These are phyloP conservation scores for Xiphorhynchus elegans DNA, from an alignment of 2,113 vertebrate genomes.

Conservation along the genomic window DNA sequence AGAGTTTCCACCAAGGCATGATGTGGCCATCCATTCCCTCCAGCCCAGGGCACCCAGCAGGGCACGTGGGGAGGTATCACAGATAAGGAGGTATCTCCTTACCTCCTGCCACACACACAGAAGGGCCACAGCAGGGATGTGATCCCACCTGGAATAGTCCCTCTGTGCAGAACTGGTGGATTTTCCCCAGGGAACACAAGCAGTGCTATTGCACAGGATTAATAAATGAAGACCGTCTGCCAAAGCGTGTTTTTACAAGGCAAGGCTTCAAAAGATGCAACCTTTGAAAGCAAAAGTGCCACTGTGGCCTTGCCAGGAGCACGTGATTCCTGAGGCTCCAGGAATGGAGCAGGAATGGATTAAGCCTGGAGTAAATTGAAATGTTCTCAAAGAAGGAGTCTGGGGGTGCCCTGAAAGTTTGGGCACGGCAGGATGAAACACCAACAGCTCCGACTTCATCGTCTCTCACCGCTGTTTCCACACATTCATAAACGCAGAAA, in stretches of 20 bases:
- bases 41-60: neutral
- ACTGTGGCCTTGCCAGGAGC: neutral
- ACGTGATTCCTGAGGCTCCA: neutral
- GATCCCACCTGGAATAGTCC: neutral
- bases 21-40: neutral
- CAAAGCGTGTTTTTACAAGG: neutral
- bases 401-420: neutral
- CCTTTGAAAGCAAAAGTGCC: neutral
- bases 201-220: neutral
- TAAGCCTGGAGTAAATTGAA: neutral
- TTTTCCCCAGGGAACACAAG: neutral
- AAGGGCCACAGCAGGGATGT: neutral
- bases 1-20: fast-evolving
- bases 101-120: no score
- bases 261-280: neutral
- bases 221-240: neutral
- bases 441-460: neutral
- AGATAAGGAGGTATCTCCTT: neutral
- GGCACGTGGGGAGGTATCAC: fast-evolving
- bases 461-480: neutral
- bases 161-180: neutral
- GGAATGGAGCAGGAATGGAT: neutral
- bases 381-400: neutral
- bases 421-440: neutral
- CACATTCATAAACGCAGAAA: neutral